Conservation (phyloP, 1,140 invertebrate genomes). For the Drosophila nebulosa region DNA sequence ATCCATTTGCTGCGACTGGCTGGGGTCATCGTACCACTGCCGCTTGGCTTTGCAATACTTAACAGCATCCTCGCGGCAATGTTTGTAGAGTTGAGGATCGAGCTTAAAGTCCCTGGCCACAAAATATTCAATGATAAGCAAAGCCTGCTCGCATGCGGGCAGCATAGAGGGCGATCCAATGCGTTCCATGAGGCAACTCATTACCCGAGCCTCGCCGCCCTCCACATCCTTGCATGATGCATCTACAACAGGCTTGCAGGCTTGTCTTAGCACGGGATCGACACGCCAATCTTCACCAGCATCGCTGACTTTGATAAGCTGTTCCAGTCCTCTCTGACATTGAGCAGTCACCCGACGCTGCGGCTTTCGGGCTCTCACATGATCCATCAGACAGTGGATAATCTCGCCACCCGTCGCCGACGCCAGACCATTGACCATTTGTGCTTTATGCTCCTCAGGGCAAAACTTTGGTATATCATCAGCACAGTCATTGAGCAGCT, state of each 20-base stretch:
- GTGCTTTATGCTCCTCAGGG: conserved; percentile 85
- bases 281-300: conserved; percentile 95
- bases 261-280: conserved; percentile 92
- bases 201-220: conserved; percentile 89
- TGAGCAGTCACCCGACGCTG: conserved; percentile 84
- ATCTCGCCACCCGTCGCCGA: conserved; percentile 86
- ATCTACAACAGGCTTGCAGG: conserved; percentile 92
- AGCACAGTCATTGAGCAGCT: conserved; percentile 93
- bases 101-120: conserved; percentile 96
- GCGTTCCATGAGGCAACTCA: conserved; percentile 96
- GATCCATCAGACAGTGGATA: conserved; percentile 97
- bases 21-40: conserved; percentile 86
- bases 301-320: conserved; percentile 90
- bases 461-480: conserved; percentile 91
- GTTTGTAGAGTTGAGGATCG: conserved; percentile 92
- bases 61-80: conserved; percentile 93
- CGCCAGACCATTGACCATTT: conserved; percentile 82
- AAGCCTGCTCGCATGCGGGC: conserved; percentile 92
- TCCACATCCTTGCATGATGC: conserved; percentile 86
- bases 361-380: conserved; percentile 86
- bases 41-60: conserved; percentile 90
- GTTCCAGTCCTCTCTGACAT: conserved; percentile 89
- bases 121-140: conserved; percentile 98
- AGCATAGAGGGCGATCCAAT: conserved; percentile 93
- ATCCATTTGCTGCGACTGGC: conserved; percentile 83